Evolutionary conservation across 2,797 vertebrate genomes (phyloP), one percentile per base, ranked within the genome.

Genomic region (Acomys russatus): DNA sequence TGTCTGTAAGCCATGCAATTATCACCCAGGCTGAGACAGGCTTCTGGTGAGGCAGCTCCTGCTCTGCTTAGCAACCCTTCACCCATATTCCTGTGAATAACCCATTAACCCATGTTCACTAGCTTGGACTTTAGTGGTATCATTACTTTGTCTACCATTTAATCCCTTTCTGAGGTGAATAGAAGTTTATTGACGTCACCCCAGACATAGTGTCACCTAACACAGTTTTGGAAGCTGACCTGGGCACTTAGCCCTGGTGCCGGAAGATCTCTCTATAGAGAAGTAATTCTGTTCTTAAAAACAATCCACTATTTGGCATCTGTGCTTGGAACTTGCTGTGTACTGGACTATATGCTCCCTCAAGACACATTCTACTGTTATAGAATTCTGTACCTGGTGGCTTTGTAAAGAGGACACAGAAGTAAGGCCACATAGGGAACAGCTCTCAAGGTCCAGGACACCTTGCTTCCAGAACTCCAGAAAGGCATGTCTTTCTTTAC

Each of bases 181-280:
- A 68, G 44, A 70, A 15, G 28, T 68, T 68, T 51, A 51, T 51
- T n/a, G 38, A 54, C 1, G 23, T 12, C 64, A 70, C 83, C 64
- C 30, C 20, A 70, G 64, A n/a, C 6, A 23, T 51, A n/a, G 17
- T 30, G 80, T 6, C 0, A 0, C 14, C 7, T 44, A 70, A 54
- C 30, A 33, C 28, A 68, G 30, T 1, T 3, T 33, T 15, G 25
- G 71, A 11, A 25, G 4, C 4, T 0, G 0, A 4, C 0, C 10
- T 23, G 6, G 6, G 15, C 17, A 33, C 11, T 18, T n/a, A 10
- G 23, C 1, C 28, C 82, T 3, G 15, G n/a, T 10, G 12, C 1
- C 2, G 7, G 77, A 35, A 7, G 54, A 33, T 0, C 1, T 30
- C 15, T 51, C 8, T 35, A 0, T 0, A n/a, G 28, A 51, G 44